These are phyloP conservation scores for Bombylius major DNA, from an alignment of 2,888 invertebrate genomes.

Conservation along the genomic window DNA sequence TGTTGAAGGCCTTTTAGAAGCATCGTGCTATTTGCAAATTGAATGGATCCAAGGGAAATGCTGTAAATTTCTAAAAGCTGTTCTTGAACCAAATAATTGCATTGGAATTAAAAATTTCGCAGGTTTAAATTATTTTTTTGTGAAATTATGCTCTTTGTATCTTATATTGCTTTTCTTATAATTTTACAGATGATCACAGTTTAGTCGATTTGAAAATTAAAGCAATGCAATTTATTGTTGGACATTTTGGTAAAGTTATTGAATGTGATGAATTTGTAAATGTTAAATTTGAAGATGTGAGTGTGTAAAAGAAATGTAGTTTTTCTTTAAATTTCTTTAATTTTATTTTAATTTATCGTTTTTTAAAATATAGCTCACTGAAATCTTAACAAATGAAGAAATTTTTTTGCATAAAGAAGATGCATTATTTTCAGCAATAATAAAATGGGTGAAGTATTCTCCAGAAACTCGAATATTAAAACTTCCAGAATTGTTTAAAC, in stretches of 20 bases:
- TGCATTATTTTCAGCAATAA: conserved; percentile 19
- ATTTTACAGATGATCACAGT: conserved; percentile 19
- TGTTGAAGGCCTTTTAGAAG: conserved; percentile 7
- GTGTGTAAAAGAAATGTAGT: neutral
- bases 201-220: conserved; percentile 17
- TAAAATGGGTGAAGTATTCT: conserved; percentile 20
- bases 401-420: conserved; percentile 23
- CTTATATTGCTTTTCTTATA: neutral
- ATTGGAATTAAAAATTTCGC: conserved; percentile 11
- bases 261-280: conserved; percentile 22
- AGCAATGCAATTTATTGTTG: conserved; percentile 20
- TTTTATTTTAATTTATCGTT: neutral
- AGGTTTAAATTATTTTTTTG: conserved; percentile 2
- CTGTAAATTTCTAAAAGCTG: conserved; percentile 6
- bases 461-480: conserved; percentile 15
- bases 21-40: conserved; percentile 11
- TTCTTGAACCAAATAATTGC: conserved; percentile 9
- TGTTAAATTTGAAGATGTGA: conserved; percentile 21
- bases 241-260: conserved; percentile 21
- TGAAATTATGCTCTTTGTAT: no score
- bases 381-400: conserved; percentile 19
- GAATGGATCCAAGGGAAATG: conserved; percentile 10
- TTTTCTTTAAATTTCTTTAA: neutral
- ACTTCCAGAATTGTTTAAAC: conserved; percentile 17
- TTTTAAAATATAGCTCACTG: conserved; percentile 12